phyloP scores from a whole-genome alignment of 2,113 vertebrate species.

The Panthera uncia region DNA sequence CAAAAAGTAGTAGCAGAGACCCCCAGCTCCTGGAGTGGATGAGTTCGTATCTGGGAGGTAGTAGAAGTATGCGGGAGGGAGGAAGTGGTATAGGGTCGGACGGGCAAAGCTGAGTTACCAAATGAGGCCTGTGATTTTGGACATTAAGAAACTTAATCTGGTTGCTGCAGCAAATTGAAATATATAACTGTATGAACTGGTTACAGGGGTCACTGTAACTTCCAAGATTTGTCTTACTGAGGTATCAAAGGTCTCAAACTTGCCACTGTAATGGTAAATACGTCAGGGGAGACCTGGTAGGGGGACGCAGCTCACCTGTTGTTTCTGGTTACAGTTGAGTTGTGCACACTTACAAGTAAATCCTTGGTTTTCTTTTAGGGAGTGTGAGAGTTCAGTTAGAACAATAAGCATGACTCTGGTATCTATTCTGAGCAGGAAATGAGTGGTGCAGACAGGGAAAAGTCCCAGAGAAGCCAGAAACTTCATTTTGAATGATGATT shows the following conservation, averaged over 20 bases:
- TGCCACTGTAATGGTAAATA: not conserved
- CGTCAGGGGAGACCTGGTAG: not conserved
- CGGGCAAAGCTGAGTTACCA: not conserved
- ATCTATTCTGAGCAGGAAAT: not conserved
- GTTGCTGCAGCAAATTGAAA: not conserved
- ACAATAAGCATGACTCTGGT: not conserved
- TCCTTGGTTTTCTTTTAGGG: constrained; percentile 6
- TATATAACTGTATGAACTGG: not conserved
- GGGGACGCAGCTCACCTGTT: not conserved
- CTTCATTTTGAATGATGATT: not conserved
- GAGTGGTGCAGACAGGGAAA: not conserved
- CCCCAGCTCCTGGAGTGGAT: not conserved
- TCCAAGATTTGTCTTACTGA: not conserved
- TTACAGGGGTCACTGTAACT: not conserved
- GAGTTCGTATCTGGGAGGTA: not conserved
- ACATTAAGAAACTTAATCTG: not conserved
- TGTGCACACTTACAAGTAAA: not conserved
- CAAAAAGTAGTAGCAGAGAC: not conserved
- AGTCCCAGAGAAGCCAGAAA: not conserved
- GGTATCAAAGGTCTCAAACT: not conserved
- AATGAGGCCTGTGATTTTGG: not conserved
- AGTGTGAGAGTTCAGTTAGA: not conserved
- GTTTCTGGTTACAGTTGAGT: not conserved
- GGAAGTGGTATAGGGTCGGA: not conserved
- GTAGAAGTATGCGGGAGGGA: not conserved